These are phyloP conservation scores for Vombatus ursinus DNA, from an alignment of 2,113 vertebrate species.

Conservation along the genomic window DNA sequence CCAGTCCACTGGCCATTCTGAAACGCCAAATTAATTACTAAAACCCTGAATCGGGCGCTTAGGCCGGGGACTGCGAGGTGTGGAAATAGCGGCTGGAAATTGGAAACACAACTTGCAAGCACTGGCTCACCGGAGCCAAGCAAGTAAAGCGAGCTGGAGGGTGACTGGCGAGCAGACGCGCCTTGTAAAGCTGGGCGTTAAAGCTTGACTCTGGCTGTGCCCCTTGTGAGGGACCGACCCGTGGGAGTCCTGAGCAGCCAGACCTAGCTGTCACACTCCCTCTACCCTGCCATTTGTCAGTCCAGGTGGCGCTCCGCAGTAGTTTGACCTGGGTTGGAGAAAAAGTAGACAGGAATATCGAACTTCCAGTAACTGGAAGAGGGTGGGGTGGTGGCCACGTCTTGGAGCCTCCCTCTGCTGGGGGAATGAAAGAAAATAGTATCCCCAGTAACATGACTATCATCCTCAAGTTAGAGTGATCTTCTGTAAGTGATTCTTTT, in stretches of 20 bases:
- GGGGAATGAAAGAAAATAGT: neutral
- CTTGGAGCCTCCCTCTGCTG: neutral
- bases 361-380: neutral
- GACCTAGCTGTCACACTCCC: neutral
- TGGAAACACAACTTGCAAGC: slow-evolving; percentile 17
- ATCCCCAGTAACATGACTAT: neutral
- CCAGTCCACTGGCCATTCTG: slow-evolving; percentile 89
- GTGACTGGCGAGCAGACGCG: neutral
- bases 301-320: neutral
- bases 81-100: slow-evolving; percentile 79
- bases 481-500: neutral
- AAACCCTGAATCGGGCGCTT: slow-evolving; percentile 85
- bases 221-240: neutral
- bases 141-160: neutral
- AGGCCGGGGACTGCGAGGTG: slow-evolving; percentile 74
- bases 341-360: neutral
- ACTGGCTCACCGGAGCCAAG: neutral
- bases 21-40: slow-evolving; percentile 94
- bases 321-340: neutral
- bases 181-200: neutral
- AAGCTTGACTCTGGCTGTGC: neutral
- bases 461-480: neutral
- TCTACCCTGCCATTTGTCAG: neutral
- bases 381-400: neutral
- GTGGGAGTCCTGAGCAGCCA: neutral